phyloP scores from a whole-genome alignment of 1,140 invertebrate genomes.

The Pristionchus pacificus region DNA sequence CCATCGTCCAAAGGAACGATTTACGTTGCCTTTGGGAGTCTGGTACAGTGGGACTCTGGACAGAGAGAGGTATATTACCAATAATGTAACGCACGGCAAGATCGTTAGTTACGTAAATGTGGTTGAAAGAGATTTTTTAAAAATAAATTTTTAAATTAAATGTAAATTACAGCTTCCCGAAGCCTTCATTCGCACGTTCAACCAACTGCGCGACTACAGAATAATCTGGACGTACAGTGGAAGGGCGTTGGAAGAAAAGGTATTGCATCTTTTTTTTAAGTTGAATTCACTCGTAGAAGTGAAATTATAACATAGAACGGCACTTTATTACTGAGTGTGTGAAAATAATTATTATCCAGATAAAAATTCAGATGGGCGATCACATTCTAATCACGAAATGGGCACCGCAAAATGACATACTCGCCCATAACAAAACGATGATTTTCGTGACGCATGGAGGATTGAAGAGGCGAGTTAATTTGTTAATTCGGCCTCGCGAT shows the following conservation, averaged over 20 bases:
- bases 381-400: slow-evolving; percentile 15
- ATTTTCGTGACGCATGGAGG: slow-evolving; percentile 27
- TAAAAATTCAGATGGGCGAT: no score
- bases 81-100: no score
- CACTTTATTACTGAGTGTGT: no score
- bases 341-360: neutral
- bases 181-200: no score
- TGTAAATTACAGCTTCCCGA: no score
- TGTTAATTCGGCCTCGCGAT: no score
- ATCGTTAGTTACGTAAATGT: no score
- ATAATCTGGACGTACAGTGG: slow-evolving; percentile 25
- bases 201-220: slow-evolving; percentile 32
- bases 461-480: slow-evolving; percentile 20
- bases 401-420: slow-evolving; percentile 27
- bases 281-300: no score
- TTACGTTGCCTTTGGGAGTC: slow-evolving; percentile 35
- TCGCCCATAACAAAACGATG: slow-evolving; percentile 25
- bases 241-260: no score
- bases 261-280: no score
- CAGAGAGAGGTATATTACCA: slow-evolving; percentile 27
- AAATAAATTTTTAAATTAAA: no score
- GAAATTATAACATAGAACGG: neutral
- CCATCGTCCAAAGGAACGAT: slow-evolving; percentile 38
- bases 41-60: slow-evolving; percentile 27
- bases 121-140: no score